These are phyloP conservation scores for Xanthorhoe designata DNA, from an alignment of 2,888 invertebrate species.

Conservation along the genomic window DNA sequence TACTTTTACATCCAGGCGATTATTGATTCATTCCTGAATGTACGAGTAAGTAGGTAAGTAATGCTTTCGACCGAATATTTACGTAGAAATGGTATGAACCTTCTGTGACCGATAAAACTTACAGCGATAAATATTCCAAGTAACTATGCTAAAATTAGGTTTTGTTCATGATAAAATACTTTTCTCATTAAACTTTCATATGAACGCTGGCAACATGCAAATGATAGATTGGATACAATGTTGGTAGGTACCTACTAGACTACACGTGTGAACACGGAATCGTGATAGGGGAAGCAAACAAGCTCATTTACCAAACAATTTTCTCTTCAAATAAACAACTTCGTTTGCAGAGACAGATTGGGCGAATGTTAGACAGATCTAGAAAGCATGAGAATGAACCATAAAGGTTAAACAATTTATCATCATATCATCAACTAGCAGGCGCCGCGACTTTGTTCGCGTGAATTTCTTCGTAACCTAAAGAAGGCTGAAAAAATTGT, in stretches of 20 bases:
- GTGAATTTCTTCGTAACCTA: too few relatives aligned
- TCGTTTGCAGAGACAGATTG: conserved; percentile 20
- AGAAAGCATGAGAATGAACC: neutral
- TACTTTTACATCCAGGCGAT: too few relatives aligned
- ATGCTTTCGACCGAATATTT: too few relatives aligned
- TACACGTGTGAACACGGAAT: conserved; percentile 10
- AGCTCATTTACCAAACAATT: conserved; percentile 30
- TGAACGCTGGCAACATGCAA: conserved; percentile 5
- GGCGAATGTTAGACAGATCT: neutral
- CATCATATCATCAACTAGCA: too few relatives aligned
- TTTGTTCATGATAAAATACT: conserved; percentile 3
- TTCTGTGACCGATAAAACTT: too few relatives aligned
- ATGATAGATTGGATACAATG: conserved; percentile 15
- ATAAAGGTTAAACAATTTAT: too few relatives aligned
- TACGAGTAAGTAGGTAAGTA: too few relatives aligned
- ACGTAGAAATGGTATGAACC: too few relatives aligned
- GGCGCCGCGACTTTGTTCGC: too few relatives aligned
- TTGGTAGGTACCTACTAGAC: neutral
- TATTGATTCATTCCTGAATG: too few relatives aligned
- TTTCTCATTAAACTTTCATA: conserved; percentile 14
- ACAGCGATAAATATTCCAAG: too few relatives aligned
- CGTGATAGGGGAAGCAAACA: conserved; percentile 9
- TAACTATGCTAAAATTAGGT: neutral
- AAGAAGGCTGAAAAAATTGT: too few relatives aligned
- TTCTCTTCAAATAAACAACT: conserved; percentile 29